Percentiles rank a stretch among this genome's conserved stretches.
Evolutionary conservation across 2,797 vertebrate species (phyloP).

Genomic region (Dendrocincla tyrannina): DNA sequence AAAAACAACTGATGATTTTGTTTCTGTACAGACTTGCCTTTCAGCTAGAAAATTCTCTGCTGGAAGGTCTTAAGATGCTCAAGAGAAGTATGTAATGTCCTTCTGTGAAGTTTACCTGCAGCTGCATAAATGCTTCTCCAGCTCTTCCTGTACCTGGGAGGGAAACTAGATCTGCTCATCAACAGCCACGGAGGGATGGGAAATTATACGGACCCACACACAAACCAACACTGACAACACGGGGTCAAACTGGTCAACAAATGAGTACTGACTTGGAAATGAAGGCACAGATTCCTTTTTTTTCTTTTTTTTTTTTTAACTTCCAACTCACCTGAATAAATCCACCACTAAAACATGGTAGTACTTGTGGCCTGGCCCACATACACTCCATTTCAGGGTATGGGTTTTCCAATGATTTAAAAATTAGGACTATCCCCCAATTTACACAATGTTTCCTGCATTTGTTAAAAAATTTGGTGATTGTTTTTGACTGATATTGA

Average conservation of each 20-base stretch:
- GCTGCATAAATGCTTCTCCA: neutral
- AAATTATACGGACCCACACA: neutral
- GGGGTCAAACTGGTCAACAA: neutral
- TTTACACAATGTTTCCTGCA: neutral
- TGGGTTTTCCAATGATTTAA: neutral
- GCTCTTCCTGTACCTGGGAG: neutral
- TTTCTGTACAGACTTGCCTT: neutral
- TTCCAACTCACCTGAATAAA: neutral
- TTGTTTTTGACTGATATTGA: neutral
- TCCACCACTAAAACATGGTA: neutral
- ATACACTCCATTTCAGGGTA: neutral
- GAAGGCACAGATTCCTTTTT: neutral
- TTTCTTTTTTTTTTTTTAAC: accelerated
- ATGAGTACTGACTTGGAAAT: neutral
- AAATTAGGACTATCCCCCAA: neutral
- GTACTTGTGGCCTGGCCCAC: neutral
- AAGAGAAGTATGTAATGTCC: neutral
- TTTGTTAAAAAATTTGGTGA: neutral
- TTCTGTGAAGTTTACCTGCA: neutral
- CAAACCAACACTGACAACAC: neutral
- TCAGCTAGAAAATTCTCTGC: neutral
- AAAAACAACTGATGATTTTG: neutral
- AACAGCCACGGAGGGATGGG: neutral
- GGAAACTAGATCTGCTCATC: neutral
- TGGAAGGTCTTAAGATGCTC: neutral